phyloP scores from a whole-genome alignment of 1,140 invertebrate genomes.

The Drosophila nigrodunni region DNA sequence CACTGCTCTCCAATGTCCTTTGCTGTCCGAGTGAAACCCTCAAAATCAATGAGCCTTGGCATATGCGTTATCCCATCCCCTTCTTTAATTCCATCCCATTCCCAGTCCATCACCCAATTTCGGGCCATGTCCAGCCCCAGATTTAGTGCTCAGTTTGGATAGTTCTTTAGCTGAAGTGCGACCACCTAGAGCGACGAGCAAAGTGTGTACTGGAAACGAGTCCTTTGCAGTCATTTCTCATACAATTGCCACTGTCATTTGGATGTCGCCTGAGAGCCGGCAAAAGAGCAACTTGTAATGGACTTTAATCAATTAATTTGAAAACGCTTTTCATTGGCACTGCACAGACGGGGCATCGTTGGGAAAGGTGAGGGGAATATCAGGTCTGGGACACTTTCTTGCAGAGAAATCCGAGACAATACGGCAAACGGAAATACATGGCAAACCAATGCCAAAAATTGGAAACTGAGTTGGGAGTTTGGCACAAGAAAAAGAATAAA shows the following conservation, averaged over 20 bases:
- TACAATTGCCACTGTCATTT: constrained; percentile 82
- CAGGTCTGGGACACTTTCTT: constrained; percentile 68
- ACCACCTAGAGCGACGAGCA: constrained; percentile 25
- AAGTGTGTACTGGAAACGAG: constrained; percentile 31
- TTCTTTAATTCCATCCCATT: neutral
- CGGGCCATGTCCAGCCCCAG: neutral
- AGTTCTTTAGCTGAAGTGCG: constrained; percentile 33
- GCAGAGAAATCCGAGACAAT: constrained; percentile 37
- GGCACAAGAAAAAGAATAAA: constrained; percentile 74
- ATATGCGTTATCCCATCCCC: constrained; percentile 43
- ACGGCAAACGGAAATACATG: constrained; percentile 69
- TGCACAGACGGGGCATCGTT: neutral
- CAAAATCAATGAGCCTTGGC: constrained; percentile 65
- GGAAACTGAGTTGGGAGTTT: constrained; percentile 33
- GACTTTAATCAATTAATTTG: constrained; percentile 84
- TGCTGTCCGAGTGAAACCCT: neutral
- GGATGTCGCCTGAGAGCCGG: constrained; percentile 33
- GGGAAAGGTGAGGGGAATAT: neutral
- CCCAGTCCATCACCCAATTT: neutral
- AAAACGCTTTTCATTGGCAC: constrained; percentile 79
- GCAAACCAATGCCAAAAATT: constrained; percentile 77
- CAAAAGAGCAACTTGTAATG: constrained; percentile 74
- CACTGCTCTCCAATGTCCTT: neutral
- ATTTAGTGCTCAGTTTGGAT: constrained; percentile 1
- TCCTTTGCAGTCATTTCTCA: constrained; percentile 74